A percentile compares a stretch with the other conserved stretches of the same genome.
phyloP scores from a whole-genome alignment of 2,797 vertebrate genomes.

The Poecile montanus region DNA sequence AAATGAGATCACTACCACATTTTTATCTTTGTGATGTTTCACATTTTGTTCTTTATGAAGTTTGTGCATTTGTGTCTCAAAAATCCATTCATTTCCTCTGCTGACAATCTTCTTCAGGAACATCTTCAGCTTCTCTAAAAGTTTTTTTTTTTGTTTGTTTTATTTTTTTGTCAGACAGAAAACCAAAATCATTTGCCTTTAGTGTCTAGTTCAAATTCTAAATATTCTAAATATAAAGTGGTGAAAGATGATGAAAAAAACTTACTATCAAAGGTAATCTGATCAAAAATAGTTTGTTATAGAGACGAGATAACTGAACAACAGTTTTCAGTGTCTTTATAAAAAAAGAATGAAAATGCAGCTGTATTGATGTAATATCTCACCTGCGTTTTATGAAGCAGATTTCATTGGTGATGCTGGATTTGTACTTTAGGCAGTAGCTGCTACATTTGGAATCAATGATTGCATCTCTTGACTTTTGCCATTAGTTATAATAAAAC shows the following conservation, averaged over 20 bases:
- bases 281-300: background rate
- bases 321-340: background rate
- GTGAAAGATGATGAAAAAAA: background rate
- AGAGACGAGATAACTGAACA: background rate
- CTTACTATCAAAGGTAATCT: background rate
- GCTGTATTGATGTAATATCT: background rate
- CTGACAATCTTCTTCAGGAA: background rate
- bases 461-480: constrained; percentile 48
- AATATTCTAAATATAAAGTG: background rate
- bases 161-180: background rate
- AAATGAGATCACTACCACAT: background rate
- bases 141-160: background rate
- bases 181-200: background rate
- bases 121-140: background rate
- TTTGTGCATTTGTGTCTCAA: background rate
- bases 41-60: background rate
- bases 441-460: constrained; percentile 55
- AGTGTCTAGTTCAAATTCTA: background rate
- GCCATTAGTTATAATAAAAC: constrained; percentile 52
- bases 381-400: background rate
- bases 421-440: constrained; percentile 37
- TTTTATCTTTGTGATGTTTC: background rate
- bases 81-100: background rate
- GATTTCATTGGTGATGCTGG: background rate
- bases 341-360: background rate